These are phyloP conservation scores for Acronicta alni DNA, from an alignment of 2,888 invertebrate genomes.

Conservation along the genomic window DNA sequence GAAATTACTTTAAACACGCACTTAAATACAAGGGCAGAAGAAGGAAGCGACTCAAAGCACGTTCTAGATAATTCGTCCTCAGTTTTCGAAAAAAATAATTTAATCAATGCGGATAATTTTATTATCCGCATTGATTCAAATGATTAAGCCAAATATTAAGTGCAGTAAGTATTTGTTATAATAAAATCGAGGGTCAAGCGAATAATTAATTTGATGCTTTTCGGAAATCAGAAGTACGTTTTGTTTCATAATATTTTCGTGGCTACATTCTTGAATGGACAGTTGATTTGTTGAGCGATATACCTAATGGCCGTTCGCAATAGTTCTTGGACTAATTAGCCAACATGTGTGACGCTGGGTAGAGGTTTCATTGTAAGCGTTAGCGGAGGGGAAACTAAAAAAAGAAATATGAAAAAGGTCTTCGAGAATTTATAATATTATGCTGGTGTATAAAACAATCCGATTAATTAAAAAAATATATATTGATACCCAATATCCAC, in stretches of 20 bases:
- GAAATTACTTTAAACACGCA: background rate
- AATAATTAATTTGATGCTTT: slow-evolving; percentile 44
- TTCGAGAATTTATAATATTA: no score
- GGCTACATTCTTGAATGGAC: slow-evolving; percentile 55
- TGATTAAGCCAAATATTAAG: slow-evolving; percentile 2
- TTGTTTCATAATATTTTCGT: slow-evolving; percentile 46
- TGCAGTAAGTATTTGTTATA: slow-evolving; percentile 32
- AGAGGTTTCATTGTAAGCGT: slow-evolving; percentile 16
- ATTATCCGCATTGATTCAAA: background rate
- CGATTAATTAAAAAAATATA: no score
- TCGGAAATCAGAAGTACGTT: slow-evolving; percentile 48
- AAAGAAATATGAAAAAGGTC: no score
- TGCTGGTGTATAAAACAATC: no score
- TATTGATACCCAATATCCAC: no score
- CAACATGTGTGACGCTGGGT: slow-evolving; percentile 68
- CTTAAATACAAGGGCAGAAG: slow-evolving; percentile 1
- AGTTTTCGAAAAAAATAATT: slow-evolving; percentile 2
- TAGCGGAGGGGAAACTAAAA: slow-evolving; percentile 6
- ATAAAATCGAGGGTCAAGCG: slow-evolving; percentile 45
- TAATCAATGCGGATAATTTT: slow-evolving; percentile 26
- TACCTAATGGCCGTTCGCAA: slow-evolving; percentile 43
- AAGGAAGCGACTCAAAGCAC: slow-evolving; percentile 12
- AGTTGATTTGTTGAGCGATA: slow-evolving; percentile 52
- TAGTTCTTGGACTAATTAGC: slow-evolving; percentile 72
- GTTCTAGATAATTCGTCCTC: slow-evolving; percentile 1